Conservation (phyloP, 2,888 invertebrate species). For the Rhamnusium bicolor region DNA sequence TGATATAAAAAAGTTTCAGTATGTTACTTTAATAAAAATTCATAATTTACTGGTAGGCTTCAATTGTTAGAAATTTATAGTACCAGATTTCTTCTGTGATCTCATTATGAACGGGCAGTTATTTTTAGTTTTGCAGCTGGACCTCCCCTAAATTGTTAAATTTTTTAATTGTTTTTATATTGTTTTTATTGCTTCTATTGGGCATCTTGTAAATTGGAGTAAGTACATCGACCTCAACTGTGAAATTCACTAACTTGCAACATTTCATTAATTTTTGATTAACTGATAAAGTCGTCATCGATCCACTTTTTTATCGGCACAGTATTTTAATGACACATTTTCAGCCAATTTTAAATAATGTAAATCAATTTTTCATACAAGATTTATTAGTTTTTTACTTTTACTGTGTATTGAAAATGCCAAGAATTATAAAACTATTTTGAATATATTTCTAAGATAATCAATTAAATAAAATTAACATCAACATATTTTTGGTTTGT, state of each 20-base stretch:
- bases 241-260: conserved; percentile 25
- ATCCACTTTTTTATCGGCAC: not conserved
- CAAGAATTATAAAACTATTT: too few species aligned
- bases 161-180: conserved; percentile 27
- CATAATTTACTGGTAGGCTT: too few species aligned
- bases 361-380: too few species aligned
- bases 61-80: not conserved
- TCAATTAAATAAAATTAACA: too few species aligned
- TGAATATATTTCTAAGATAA: too few species aligned
- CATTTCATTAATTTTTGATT: conserved; percentile 14
- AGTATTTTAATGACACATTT: not conserved
- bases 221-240: conserved; percentile 15
- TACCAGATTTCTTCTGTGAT: not conserved
- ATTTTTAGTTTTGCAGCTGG: conserved; percentile 6
- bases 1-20: too few species aligned
- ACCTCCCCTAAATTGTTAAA: conserved; percentile 11
- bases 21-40: too few species aligned
- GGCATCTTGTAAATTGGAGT: conserved; percentile 14
- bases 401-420: too few species aligned
- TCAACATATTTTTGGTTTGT: too few species aligned
- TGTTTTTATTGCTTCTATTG: conserved; percentile 27
- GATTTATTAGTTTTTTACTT: too few species aligned
- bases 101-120: not conserved
- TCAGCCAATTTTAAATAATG: too few species aligned
- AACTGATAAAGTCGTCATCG: conserved; percentile 4